These are phyloP conservation scores for Poecile montanus DNA, from an alignment of 2,797 vertebrate species.

Conservation along the genomic window DNA sequence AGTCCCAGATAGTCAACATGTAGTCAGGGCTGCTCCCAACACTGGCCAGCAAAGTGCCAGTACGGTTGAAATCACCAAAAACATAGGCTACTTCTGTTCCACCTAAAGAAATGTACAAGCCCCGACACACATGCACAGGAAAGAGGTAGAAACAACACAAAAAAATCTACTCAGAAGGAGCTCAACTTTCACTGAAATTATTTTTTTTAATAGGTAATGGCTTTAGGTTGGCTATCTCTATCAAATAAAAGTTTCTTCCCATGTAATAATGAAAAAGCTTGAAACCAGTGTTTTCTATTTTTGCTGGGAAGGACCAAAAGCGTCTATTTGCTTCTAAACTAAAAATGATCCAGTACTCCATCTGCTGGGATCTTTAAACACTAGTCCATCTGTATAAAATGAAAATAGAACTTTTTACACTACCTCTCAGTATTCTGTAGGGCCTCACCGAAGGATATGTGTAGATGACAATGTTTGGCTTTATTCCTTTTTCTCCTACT, in stretches of 20 bases:
- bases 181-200: neutral
- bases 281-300: neutral
- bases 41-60: conserved; percentile 86
- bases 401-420: neutral
- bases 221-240: neutral
- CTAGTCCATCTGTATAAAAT: neutral
- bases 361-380: neutral
- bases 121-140: neutral
- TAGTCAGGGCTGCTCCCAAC: conserved; percentile 87
- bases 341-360: neutral
- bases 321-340: neutral
- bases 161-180: neutral
- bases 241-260: neutral
- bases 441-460: conserved; percentile 85
- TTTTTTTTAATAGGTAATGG: neutral
- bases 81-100: conserved; percentile 84
- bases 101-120: conserved; percentile 71
- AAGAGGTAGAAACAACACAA: neutral
- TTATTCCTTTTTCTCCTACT: conserved; percentile 89
- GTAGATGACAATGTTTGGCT: conserved; percentile 88
- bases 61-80: conserved; percentile 84
- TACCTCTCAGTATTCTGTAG: conserved; percentile 88
- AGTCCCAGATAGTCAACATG: conserved; percentile 92
- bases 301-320: neutral
- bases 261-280: neutral